phyloP scores from a whole-genome alignment of 2,797 vertebrate genomes.

The Gephyroberyx darwinii region DNA sequence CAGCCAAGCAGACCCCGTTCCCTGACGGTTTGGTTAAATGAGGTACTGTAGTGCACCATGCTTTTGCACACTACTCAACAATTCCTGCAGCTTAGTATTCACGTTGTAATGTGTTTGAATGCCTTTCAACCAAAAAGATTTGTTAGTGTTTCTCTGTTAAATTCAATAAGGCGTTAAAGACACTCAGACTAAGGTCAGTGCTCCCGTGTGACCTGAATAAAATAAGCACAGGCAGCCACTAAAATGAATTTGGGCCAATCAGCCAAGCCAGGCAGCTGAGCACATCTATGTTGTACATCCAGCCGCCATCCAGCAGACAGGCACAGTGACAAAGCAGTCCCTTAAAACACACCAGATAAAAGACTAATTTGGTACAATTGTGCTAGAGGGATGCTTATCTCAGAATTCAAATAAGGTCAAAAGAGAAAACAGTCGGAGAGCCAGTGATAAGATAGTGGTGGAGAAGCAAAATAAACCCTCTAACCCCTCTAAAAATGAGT shows the following conservation, averaged over 20 bases:
- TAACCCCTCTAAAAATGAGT: conserved; percentile 67
- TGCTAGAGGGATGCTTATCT: conserved; percentile 78
- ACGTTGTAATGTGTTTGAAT: conserved; percentile 48
- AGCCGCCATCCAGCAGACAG: conserved; percentile 58
- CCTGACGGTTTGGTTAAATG: conserved; percentile 53
- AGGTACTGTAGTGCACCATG: conserved; percentile 39
- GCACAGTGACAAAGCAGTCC: conserved; percentile 72
- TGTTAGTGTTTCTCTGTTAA: conserved; percentile 56
- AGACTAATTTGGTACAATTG: conserved; percentile 80
- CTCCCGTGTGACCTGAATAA: conserved; percentile 66
- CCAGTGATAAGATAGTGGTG: conserved; percentile 69
- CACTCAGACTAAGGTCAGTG: conserved; percentile 68
- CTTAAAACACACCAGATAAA: conserved; percentile 80
- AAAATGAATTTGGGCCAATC: conserved; percentile 65
- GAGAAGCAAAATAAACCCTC: conserved; percentile 66
- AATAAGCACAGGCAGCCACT: conserved; percentile 64
- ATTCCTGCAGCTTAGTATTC: conserved; percentile 57
- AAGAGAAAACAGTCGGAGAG: conserved; percentile 68
- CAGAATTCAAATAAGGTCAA: conserved; percentile 80
- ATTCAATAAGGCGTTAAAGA: conserved; percentile 68
- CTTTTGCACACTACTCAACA: conserved; percentile 47
- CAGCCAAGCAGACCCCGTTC: conserved; percentile 38
- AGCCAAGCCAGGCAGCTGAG: conserved; percentile 52
- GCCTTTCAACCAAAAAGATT: conserved; percentile 53
- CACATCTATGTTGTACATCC: conserved; percentile 48